Conservation (phyloP, 2,113 vertebrate species). For the Hippocampus barbouri region DNA sequence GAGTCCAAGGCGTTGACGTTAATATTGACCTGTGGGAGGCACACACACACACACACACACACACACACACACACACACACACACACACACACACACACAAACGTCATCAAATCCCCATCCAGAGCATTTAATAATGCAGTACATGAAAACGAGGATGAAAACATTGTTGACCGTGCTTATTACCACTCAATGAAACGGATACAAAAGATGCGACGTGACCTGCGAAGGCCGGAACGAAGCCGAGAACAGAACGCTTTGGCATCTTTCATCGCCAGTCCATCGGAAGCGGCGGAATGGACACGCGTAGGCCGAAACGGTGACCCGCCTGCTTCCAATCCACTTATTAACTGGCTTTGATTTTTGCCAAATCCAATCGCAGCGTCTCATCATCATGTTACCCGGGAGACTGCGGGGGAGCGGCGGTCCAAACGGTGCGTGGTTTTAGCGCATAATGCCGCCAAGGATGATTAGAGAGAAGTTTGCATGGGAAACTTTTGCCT, state of each 20-base stretch:
- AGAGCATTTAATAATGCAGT: background rate
- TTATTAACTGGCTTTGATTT: conserved; percentile 14
- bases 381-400: conserved; percentile 6
- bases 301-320: conserved; percentile 21
- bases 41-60: background rate
- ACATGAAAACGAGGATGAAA: background rate
- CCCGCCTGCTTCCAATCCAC: conserved; percentile 30
- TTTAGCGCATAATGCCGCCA: background rate
- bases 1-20: conserved; percentile 96
- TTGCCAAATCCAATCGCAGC: conserved; percentile 44
- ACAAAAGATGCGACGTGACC: conserved; percentile 39
- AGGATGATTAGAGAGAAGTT: conserved; percentile 7
- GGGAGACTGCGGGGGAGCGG: conserved; percentile 21
- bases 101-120: background rate
- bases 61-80: background rate
- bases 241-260: conserved; percentile 28
- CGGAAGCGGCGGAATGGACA: conserved; percentile 33
- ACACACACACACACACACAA: background rate
- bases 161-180: conserved; percentile 38
- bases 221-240: conserved; percentile 10
- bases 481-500: conserved; percentile 6
- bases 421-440: conserved; percentile 24
- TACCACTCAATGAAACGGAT: conserved; percentile 36
- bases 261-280: conserved; percentile 60
- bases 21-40: conserved; percentile 83